A percentile compares a stretch with the other conserved stretches of the same genome.
Conservation (phyloP, 2,113 vertebrate species). For the Leucoraja erinaceus region DNA sequence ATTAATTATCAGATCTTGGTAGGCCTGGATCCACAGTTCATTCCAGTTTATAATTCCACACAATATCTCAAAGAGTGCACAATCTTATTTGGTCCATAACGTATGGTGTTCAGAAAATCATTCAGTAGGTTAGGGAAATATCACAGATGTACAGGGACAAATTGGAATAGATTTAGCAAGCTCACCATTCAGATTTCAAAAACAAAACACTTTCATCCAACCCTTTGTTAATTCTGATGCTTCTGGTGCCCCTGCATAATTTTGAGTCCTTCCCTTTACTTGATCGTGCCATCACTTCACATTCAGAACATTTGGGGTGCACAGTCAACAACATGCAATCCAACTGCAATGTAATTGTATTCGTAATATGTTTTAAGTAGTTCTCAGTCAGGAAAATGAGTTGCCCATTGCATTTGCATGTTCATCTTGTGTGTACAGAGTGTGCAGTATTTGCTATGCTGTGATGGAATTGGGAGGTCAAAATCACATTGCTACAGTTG, state of each 20-base stretch:
- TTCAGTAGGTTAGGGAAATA: not conserved
- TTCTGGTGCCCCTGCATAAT: not conserved
- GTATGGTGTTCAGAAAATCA: not conserved
- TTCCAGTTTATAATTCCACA: not conserved
- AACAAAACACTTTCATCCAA: not conserved
- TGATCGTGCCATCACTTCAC: not conserved
- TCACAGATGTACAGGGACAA: not conserved
- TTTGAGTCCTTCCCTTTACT: not conserved
- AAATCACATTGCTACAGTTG: not conserved
- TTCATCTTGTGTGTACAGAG: not conserved
- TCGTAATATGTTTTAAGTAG: not conserved
- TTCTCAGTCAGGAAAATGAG: not conserved
- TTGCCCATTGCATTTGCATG: not conserved
- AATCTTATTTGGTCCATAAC: not conserved
- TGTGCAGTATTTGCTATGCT: not conserved
- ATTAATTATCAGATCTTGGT: not conserved
- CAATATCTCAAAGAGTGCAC: not conserved
- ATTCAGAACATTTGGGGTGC: too few species aligned
- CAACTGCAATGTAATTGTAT: not conserved
- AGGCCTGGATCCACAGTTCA: not conserved
- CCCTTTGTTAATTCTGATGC: not conserved
- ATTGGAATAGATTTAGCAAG: not conserved
- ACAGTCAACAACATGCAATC: not conserved
- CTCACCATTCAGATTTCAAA: not conserved
- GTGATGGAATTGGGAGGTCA: not conserved